Percentiles rank a stretch among this genome's conserved stretches.
Conservation (phyloP, 2,888 invertebrate species). For the Cryptophagus acutangulus region DNA sequence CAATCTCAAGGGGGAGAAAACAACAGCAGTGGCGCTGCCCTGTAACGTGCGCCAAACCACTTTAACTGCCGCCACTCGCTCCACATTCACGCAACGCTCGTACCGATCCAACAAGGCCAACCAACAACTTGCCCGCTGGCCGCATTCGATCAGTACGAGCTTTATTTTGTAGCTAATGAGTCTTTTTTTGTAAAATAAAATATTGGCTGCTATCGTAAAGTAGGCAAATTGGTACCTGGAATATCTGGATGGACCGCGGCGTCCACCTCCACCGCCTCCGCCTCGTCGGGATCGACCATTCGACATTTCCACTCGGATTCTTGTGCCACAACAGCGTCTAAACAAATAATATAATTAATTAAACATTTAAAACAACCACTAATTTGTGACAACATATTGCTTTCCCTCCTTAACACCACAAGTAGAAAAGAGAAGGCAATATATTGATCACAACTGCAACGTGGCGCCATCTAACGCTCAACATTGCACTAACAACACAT, state of each 20-base stretch:
- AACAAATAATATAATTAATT: constrained; percentile 20
- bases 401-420: too few relatives aligned
- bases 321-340: constrained; percentile 82
- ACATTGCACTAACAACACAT: too few relatives aligned
- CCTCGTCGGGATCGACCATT: constrained; percentile 75
- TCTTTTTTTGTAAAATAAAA: too few relatives aligned
- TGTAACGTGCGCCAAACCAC: constrained; percentile 45
- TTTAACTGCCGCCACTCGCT: constrained; percentile 23
- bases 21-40: constrained; percentile 44
- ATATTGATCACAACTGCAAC: too few relatives aligned
- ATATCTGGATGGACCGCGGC: constrained; percentile 43
- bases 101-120: too few relatives aligned
- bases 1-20: constrained; percentile 43
- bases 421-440: too few relatives aligned
- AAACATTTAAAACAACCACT: constrained; percentile 1
- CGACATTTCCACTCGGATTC: constrained; percentile 90
- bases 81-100: constrained; percentile 4
- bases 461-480: too few relatives aligned
- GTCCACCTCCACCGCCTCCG: constrained; percentile 41
- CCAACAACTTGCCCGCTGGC: too few relatives aligned
- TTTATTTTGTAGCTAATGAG: too few relatives aligned
- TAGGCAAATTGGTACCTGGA: constrained; percentile 38
- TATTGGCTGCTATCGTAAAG: constrained; percentile 1
- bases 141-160: too few relatives aligned
- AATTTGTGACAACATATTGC: neutral